Base-by-base conservation (phyloP, 2,113 vertebrate species). In the Mixornis gularis region DNA sequence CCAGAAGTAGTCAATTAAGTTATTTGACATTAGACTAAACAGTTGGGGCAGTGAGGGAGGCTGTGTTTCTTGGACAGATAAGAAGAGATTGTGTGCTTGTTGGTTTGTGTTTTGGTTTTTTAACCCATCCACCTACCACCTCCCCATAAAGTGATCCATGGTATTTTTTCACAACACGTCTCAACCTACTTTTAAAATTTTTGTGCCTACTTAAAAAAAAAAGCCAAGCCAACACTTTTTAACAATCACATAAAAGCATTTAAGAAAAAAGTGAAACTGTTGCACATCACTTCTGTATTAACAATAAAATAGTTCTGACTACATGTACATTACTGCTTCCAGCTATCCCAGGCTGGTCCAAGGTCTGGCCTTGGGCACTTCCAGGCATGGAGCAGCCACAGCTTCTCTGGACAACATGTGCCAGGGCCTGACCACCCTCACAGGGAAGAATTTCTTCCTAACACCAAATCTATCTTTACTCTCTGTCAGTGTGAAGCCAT, bases 331-430 rank as follows among this genome's bases (percentile, higher is more conserved):
- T 40, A 51, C 21, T 36, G 38, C 44, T 68, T 59, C 38, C 44
- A 52, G 30, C 17, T 44, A 7, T 0, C 2, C 24, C 64, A 78
- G 40, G 15, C 0, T 6, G 27, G 27, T 60, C 38, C 21, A 16
- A 38, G 38, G 0, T 1, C n/a, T 20, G 40, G 48, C 29, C 34
- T 55, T 5, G 56, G 20, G 2, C 40, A 34, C 17, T 63, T 1
- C 34, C 40, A 78, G 34, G 48, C 24, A 5, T 55, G 48, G 40
- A 7, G 17, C 29, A 87, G 7, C 25, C 30, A 70, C 34, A 79
- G 34, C 30, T 63, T 2, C 56, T 49, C 49, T 48, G 46, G n/a
- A 15, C n/a, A 86, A 0, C 22, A n/a, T 21, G 34, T 21, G 41
- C 49, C 25, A 79, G 25, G 6, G 34, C 34, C 49, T 63, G 9